A percentile compares a stretch with the other conserved stretches of the same genome.
Evolutionary conservation across 2,113 vertebrate genomes (phyloP).

Genomic region (Alectura lathami): DNA sequence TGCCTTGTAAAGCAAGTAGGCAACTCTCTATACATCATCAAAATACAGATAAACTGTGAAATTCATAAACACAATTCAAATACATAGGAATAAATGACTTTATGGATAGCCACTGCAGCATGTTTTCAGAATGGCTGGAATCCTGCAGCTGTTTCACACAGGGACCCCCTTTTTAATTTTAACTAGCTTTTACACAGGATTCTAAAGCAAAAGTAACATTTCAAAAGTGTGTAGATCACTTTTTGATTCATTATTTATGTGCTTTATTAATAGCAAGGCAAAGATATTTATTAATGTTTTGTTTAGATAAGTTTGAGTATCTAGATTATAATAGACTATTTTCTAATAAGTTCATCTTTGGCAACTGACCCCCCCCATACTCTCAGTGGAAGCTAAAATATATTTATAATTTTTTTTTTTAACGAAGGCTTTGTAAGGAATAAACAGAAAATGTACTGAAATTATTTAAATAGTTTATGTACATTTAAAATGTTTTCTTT

Average conservation of each 20-base stretch:
- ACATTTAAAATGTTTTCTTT: slow-evolving; percentile 31
- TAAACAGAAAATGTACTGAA: slow-evolving; percentile 27
- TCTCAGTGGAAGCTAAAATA: not conserved
- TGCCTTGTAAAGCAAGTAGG: not conserved
- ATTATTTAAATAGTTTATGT: slow-evolving; percentile 25
- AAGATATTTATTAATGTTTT: not conserved
- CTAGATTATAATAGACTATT: slow-evolving; percentile 31
- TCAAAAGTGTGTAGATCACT: not conserved
- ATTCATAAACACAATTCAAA: not conserved
- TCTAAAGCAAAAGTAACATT: not conserved
- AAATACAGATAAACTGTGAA: slow-evolving; percentile 34
- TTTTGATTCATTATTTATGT: not conserved
- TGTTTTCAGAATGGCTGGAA: not conserved
- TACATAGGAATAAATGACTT: not conserved
- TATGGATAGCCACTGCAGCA: not conserved
- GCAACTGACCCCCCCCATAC: not conserved
- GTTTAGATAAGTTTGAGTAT: slow-evolving; percentile 42
- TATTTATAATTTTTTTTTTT: slow-evolving; percentile 4
- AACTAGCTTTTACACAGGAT: slow-evolving; percentile 1
- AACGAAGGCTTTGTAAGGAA: slow-evolving; percentile 21
- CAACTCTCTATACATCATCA: not conserved
- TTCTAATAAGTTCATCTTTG: not conserved
- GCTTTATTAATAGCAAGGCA: not conserved
- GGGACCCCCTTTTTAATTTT: not conserved
- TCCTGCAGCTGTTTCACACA: not conserved